Base-by-base conservation (phyloP, 1,140 invertebrate genomes). In the Dendrolimus kikuchii region DNA sequence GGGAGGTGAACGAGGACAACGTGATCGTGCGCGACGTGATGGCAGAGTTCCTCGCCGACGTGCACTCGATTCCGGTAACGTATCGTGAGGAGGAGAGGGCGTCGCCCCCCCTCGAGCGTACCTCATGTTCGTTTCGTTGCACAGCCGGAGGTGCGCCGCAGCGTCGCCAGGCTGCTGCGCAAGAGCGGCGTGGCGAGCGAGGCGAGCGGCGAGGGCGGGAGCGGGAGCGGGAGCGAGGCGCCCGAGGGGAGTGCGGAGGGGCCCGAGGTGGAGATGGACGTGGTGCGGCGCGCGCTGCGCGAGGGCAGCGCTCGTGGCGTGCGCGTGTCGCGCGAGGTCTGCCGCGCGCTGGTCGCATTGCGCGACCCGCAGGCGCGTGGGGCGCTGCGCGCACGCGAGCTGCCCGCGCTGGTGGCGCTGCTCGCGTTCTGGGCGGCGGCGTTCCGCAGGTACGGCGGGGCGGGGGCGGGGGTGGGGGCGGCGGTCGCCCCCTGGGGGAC, bases 1-100 rank as follows among this genome's bases (percentile, higher is more conserved):
- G 92, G 92, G 92, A 94, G 86, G 92, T 93, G 9, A 94, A 94
- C 78, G 92, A 94, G 72, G 92, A 94, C 77, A 94, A 94, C 71
- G 89, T 92, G 86, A 83, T 93, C 10, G 89, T 92, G 39, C 82
- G 90, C 62, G 92, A 92, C 77, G 88, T 92, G 53, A 88, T 88
- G 2, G 66, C 89, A 5, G 92, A 92, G 65, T 89, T 90, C 67
- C 74, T 88, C 60, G 90, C 91, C 63, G 90, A 91, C 55, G 71
- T 43, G 0, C 54, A 52, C 40, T 51, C 59, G 5, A 5, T 66
- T 7, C 64, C 65, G 52, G 67, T 68, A 23, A 23, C 23, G 23
- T 23, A 3, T 23, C 23, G 23, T 3, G 23, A 38, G 36, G 46
- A 48, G 4, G 36, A 38, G 8, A 37, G 46, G 8, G 38, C 23